phyloP scores from a whole-genome alignment of 2,797 vertebrate species.

The Anguilla obscura region DNA sequence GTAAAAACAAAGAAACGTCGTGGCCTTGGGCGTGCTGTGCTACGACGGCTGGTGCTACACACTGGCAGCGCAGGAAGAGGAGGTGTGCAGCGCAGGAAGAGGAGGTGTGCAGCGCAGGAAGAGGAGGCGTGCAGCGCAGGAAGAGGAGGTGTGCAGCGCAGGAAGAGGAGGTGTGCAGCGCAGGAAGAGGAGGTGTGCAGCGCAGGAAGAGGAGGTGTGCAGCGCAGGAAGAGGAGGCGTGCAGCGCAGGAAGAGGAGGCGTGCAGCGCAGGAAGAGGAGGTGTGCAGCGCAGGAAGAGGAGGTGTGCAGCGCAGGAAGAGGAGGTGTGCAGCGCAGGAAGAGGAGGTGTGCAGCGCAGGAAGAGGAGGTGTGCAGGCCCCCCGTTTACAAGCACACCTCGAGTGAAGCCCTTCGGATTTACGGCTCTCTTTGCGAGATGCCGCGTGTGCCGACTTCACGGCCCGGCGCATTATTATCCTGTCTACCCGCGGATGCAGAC shows the following conservation, averaged over 20 bases:
- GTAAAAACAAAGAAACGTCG: neutral
- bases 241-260: neutral
- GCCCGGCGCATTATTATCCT: constrained; percentile 43
- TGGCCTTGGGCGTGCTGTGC: neutral
- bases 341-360: no score
- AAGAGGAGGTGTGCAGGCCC: neutral
- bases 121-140: neutral
- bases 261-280: neutral
- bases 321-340: no score
- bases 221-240: no score
- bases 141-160: neutral
- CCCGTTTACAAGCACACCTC: constrained; percentile 32
- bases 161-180: no score
- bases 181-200: neutral
- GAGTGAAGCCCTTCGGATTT: neutral
- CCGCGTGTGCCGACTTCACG: neutral
- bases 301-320: no score
- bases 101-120: no score
- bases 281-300: no score
- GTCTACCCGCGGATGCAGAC: constrained; percentile 43
- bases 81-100: neutral
- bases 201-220: no score
- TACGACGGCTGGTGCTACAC: neutral
- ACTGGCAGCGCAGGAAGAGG: constrained; percentile 23
- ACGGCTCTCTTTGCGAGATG: neutral